Conservation (phyloP, 2,888 invertebrate species). For the Geophilus truncorum region DNA sequence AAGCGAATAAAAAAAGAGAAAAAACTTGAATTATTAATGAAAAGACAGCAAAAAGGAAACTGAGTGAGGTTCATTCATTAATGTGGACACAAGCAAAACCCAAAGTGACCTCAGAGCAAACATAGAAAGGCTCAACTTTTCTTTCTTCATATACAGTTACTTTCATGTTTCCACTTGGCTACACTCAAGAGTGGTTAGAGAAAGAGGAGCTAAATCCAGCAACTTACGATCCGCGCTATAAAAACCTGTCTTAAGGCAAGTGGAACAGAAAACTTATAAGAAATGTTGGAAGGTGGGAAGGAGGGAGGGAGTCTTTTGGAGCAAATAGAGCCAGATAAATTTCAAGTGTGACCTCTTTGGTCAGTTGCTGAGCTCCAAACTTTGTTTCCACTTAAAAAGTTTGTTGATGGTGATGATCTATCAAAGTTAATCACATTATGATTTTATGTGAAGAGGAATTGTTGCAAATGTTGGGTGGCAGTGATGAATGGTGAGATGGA, state of each 20-base stretch:
- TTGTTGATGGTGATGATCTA: neutral
- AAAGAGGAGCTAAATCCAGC: constrained; percentile 21
- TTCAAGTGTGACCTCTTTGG: constrained; percentile 6
- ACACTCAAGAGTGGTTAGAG: constrained; percentile 10
- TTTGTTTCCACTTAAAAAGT: neutral
- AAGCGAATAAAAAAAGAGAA: neutral
- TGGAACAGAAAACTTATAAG: constrained; percentile 11
- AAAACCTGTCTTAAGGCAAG: constrained; percentile 27
- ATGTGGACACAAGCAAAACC: neutral
- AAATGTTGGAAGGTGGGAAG: no score
- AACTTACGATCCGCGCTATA: constrained; percentile 22
- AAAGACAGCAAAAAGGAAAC: neutral
- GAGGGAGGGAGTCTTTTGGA: neutral
- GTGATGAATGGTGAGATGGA: neutral
- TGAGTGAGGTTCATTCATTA: neutral
- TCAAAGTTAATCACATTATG: neutral
- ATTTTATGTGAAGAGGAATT: neutral
- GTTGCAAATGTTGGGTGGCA: neutral
- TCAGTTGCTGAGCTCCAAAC: neutral
- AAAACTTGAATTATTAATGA: neutral
- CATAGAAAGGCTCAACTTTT: neutral
- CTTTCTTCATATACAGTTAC: constrained; percentile 20
- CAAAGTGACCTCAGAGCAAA: neutral
- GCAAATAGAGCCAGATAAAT: constrained; percentile 14
- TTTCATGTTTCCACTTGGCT: constrained; percentile 19